A percentile compares a stretch with the other conserved stretches of the same genome.
phyloP scores from a whole-genome alignment of 2,797 vertebrate species.

The Scyliorhinus canicula region DNA sequence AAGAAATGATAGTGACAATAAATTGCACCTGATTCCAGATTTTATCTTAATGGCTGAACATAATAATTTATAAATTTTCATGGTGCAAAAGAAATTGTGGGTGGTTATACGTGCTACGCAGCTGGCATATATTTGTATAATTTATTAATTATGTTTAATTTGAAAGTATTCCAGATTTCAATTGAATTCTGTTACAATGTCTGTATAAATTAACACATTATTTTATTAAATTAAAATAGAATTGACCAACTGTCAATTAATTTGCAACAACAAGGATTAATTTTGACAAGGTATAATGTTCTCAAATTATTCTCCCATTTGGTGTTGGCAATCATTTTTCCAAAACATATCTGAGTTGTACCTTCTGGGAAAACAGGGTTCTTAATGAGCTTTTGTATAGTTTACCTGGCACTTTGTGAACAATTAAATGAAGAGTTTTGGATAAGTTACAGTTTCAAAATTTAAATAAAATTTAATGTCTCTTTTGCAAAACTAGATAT shows the following conservation, averaged over 20 bases:
- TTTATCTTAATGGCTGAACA: background rate
- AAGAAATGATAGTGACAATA: background rate
- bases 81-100: background rate
- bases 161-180: slow-evolving; percentile 18
- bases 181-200: background rate
- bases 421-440: background rate
- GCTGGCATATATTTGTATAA: background rate
- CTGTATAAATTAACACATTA: slow-evolving; percentile 21
- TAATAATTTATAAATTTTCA: background rate
- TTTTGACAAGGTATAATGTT: background rate
- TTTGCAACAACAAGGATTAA: background rate
- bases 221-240: background rate
- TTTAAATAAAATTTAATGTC: background rate
- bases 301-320: background rate
- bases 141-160: background rate
- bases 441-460: background rate
- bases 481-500: background rate
- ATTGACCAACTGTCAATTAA: background rate
- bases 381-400: background rate
- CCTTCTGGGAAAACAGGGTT: background rate
- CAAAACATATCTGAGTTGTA: background rate
- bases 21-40: background rate
- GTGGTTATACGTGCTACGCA: background rate
- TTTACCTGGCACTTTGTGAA: background rate
- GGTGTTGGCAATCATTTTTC: background rate